phyloP scores from a whole-genome alignment of 1,140 invertebrate species.

The Bombus terrestris region DNA sequence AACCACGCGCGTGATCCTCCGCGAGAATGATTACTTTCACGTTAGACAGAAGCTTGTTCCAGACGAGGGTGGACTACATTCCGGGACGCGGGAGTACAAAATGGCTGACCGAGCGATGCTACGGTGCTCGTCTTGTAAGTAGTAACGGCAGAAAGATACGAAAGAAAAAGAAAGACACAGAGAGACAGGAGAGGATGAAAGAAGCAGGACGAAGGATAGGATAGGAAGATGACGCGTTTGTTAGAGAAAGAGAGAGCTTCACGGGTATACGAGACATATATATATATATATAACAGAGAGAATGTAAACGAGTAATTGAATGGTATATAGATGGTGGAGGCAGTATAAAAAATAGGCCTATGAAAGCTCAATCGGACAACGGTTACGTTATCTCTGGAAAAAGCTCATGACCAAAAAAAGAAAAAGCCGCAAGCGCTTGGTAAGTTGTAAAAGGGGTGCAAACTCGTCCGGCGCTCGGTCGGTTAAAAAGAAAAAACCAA shows the following conservation, averaged over 20 bases:
- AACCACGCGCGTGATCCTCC: neutral
- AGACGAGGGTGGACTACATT: neutral
- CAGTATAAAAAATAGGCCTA: conserved; percentile 64
- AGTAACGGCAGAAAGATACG: conserved; percentile 33
- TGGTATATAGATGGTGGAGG: conserved; percentile 17
- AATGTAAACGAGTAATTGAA: conserved; percentile 26
- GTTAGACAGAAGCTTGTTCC: neutral
- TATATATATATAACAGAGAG: neutral
- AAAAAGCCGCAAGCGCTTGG: conserved; percentile 76
- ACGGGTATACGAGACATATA: neutral
- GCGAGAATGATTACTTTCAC: neutral
- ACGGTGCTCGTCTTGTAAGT: conserved; percentile 51
- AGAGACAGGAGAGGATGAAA: neutral
- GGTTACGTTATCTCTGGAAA: conserved; percentile 65
- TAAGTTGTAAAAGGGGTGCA: conserved; percentile 78
- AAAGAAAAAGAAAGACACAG: neutral
- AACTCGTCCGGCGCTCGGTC: conserved; percentile 76
- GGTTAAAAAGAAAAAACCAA: conserved; percentile 66
- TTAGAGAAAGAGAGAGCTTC: neutral
- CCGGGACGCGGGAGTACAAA: conserved; percentile 19
- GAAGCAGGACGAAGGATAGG: neutral
- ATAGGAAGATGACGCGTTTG: neutral
- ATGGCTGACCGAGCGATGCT: conserved; percentile 60
- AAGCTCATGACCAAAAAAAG: conserved; percentile 72
- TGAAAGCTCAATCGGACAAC: conserved; percentile 68